Evolutionary conservation across 2,113 vertebrate species (phyloP).

Genomic region (Erythrocercus mccallii): DNA sequence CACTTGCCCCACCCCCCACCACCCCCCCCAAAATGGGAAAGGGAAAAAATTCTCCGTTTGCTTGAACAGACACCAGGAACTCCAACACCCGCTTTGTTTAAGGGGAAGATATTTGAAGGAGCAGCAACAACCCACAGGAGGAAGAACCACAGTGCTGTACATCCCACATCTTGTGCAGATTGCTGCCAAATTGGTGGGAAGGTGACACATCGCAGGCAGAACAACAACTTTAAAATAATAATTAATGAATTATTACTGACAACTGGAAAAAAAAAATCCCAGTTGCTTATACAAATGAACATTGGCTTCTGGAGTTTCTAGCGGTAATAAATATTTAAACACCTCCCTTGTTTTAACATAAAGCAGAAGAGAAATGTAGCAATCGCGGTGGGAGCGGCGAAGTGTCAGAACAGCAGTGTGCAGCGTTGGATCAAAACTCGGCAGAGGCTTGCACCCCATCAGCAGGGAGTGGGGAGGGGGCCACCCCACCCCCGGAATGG

Average conservation of each 20-base stretch:
- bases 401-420: background rate
- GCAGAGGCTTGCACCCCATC: rapidly evolving
- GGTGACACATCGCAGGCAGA: background rate
- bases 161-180: background rate
- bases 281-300: background rate
- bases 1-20: background rate
- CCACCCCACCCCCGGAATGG: rapidly evolving
- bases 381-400: rapidly evolving
- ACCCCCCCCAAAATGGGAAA: background rate
- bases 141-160: background rate
- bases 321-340: constrained; percentile 9
- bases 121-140: background rate
- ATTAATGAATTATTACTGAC: constrained; percentile 49
- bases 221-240: constrained; percentile 22
- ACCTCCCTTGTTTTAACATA: constrained; percentile 20
- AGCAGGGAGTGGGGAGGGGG: background rate
- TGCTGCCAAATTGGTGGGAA: background rate
- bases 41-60: background rate
- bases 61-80: background rate
- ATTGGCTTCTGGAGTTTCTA: constrained; percentile 17
- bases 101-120: background rate
- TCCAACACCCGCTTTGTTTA: background rate
- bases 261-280: background rate
- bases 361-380: constrained; percentile 11
- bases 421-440: background rate